Evolutionary conservation across 1,140 invertebrate genomes (phyloP), one percentile per base, ranked within the genome.

Genomic region (Drosophila fuyamai): DNA sequence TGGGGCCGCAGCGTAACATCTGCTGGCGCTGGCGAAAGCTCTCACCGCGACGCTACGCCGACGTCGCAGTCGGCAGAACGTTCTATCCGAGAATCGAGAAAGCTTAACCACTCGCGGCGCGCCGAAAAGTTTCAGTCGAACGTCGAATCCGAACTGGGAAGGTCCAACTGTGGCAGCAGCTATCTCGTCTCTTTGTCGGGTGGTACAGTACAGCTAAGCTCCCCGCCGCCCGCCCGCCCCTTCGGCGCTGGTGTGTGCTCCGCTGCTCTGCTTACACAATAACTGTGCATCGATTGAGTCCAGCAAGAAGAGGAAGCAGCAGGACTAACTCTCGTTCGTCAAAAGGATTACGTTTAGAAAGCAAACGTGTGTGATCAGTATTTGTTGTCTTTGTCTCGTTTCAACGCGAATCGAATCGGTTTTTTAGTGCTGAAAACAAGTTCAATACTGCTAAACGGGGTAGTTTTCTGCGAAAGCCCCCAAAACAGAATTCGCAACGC

Each of bases 121-220:
- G 83, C 90, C 91, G 78, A 90, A 82, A 91, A 92, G 65, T 91
- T 90, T 92, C 90, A 92, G 90, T 92, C 90, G 90, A 92, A 84
- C 90, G 90, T 81, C 88, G 90, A 89, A 90, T 89, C 83, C 81
- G 83, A 89, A 91, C 90, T 85, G 70, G 88, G 88, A 92, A 92
- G 86, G 90, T 90, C 81, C 84, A 82, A 89, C 78, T 82, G 84
- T 86, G 79, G 85, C 78, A 89, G 76, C 85, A 83, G 79, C 81
- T 77, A 70, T 86, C 90, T 92, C 90, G 90, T 92, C 79, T 92
- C 68, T 88, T 82, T 68, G 72, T 84, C 84, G 84, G 84, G 80
- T 88, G 83, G 82, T 88, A 88, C 83, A 88, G 84, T 83, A 88
- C 83, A 89, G 83, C 83, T 88, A 67, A 71, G 61, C 81, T 83